phyloP scores from a whole-genome alignment of 2,888 invertebrate genomes.

The Corythucha ciliata region DNA sequence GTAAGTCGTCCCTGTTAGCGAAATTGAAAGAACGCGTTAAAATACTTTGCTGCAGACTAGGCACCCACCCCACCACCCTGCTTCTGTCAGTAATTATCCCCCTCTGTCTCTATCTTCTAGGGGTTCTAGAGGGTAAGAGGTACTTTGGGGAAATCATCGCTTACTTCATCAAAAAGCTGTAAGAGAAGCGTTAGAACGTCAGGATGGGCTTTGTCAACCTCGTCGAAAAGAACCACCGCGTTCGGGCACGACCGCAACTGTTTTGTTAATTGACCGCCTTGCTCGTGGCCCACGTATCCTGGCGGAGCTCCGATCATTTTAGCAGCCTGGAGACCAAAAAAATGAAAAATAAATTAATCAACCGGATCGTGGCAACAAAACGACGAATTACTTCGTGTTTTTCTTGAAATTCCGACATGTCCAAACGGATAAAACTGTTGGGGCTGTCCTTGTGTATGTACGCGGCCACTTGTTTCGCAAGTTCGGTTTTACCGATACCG shows the following conservation, averaged over 20 bases:
- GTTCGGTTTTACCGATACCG: slow-evolving; percentile 91
- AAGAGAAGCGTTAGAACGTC: slow-evolving; percentile 82
- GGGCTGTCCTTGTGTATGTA: slow-evolving; percentile 75
- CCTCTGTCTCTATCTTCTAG: too few relatives aligned
- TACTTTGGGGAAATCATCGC: too few relatives aligned
- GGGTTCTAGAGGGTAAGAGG: too few relatives aligned
- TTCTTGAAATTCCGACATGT: slow-evolving; percentile 91
- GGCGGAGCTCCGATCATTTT: slow-evolving; percentile 90
- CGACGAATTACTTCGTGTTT: slow-evolving; percentile 79
- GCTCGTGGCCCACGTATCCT: slow-evolving; percentile 82
- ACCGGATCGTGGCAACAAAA: too few relatives aligned
- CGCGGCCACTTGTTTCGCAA: slow-evolving; percentile 78
- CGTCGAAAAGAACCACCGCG: slow-evolving; percentile 85
- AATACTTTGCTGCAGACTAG: too few relatives aligned
- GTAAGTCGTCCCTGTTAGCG: slow-evolving; percentile 64
- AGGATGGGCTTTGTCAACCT: slow-evolving; percentile 89
- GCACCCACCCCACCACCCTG: too few relatives aligned
- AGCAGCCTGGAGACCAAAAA: too few relatives aligned
- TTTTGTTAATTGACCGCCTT: slow-evolving; percentile 81
- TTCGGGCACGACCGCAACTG: slow-evolving; percentile 58
- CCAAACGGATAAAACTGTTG: slow-evolving; percentile 72
- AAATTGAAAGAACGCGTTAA: slow-evolving; percentile 5
- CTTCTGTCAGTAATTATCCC: too few relatives aligned
- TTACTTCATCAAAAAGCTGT: slow-evolving; percentile 82
- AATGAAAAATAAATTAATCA: too few relatives aligned